phyloP scores from a whole-genome alignment of 2,888 invertebrate genomes.

The Latheticus oryzae region DNA sequence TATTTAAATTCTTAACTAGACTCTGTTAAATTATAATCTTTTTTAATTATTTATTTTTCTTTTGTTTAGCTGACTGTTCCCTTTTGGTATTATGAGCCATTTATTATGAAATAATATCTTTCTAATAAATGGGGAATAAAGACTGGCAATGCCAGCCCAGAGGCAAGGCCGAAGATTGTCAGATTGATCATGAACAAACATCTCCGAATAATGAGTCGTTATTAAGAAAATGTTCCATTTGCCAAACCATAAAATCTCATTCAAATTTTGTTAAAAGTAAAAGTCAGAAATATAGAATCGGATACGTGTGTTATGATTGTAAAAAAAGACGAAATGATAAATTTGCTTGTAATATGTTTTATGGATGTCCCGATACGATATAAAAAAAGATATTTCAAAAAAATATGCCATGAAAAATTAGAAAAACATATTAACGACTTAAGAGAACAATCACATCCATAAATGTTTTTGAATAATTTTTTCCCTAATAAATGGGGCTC shows the following conservation, averaged over 20 bases:
- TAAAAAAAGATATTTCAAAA: not conserved
- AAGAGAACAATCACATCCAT: conserved; percentile 16
- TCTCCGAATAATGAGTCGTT: no score
- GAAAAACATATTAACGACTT: conserved; percentile 1
- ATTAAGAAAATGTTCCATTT: conserved; percentile 4
- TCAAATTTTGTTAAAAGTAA: conserved; percentile 6
- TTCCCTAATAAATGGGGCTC: conserved; percentile 15
- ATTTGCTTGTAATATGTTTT: not conserved
- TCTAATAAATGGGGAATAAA: conserved; percentile 17
- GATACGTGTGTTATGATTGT: conserved; percentile 1
- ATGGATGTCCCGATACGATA: not conserved
- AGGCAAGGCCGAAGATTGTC: not conserved
- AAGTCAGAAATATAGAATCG: conserved; percentile 1
- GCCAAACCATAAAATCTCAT: not conserved
- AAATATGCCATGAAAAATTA: conserved; percentile 3
- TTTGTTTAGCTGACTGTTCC: conserved; percentile 37
- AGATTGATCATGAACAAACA: no score
- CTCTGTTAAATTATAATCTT: conserved; percentile 35
- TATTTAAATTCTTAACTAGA: conserved; percentile 39
- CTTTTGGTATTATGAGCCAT: conserved; percentile 40
- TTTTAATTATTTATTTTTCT: conserved; percentile 39
- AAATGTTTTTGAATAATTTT: conserved; percentile 17
- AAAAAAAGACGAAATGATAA: conserved; percentile 4
- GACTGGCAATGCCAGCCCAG: not conserved
- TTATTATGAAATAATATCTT: conserved; percentile 40